A percentile compares a stretch with the other conserved stretches of the same genome.
phyloP scores from a whole-genome alignment of 2,797 vertebrate species.

The Lacerta agilis region DNA sequence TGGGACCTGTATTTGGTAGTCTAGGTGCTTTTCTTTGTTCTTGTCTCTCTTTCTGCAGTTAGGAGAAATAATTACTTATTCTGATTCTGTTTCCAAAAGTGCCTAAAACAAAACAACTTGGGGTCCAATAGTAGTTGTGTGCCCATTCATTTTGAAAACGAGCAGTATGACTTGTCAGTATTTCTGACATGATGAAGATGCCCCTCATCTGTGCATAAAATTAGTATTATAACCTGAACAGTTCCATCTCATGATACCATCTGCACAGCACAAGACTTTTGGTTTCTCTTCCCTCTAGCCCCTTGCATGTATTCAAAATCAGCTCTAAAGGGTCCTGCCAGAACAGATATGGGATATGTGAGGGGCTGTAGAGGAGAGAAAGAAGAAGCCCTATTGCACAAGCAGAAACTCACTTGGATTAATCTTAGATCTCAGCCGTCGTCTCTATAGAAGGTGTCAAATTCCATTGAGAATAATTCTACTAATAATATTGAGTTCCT shows the following conservation, averaged over 20 bases:
- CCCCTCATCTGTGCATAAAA: background rate
- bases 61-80: background rate
- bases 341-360: too few relatives aligned
- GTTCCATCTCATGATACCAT: too few relatives aligned
- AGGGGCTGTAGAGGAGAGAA: too few relatives aligned
- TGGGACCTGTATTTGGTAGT: background rate
- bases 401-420: too few relatives aligned
- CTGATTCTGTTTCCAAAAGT: background rate
- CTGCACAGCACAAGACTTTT: too few relatives aligned
- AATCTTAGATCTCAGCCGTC: background rate
- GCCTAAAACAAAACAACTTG: background rate
- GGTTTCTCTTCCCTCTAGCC: too few relatives aligned
- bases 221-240: background rate
- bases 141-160: background rate
- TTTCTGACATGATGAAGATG: background rate
- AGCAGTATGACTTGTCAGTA: background rate
- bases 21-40: background rate
- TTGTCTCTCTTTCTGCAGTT: background rate
- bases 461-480: background rate
- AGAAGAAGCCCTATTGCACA: too few relatives aligned
- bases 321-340: too few relatives aligned
- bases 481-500: background rate
- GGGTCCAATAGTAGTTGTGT: background rate
- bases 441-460: background rate
- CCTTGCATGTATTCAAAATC: too few relatives aligned